Percentiles rank a stretch among this genome's conserved stretches.
Evolutionary conservation across 2,888 invertebrate genomes (phyloP).

Genomic region (Cacoxenus indagator): DNA sequence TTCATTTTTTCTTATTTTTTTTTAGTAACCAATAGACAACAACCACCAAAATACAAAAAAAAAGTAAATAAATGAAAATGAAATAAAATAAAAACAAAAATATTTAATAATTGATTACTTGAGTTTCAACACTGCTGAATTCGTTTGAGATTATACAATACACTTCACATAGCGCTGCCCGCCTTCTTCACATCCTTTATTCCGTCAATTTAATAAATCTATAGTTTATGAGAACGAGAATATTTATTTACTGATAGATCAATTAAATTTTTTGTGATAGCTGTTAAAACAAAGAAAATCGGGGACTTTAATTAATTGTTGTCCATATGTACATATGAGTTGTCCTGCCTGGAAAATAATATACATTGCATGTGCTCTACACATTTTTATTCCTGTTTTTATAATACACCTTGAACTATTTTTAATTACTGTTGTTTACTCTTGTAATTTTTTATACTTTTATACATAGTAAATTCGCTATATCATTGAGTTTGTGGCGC

Average conservation of each 20-base stretch:
- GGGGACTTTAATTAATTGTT: too few species aligned
- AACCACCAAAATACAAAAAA: conserved; percentile 2
- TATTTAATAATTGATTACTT: conserved; percentile 1
- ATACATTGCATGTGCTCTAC: conserved; percentile 25
- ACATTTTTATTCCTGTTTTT: conserved; percentile 26
- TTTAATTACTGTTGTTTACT: conserved; percentile 54
- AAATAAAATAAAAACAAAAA: not conserved
- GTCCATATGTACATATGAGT: conserved; percentile 43
- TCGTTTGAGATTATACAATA: too few species aligned
- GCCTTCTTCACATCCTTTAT: too few species aligned
- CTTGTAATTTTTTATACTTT: not conserved
- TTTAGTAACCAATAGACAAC: conserved; percentile 9
- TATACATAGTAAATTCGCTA: not conserved
- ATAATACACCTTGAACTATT: conserved; percentile 54
- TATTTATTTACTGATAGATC: too few species aligned
- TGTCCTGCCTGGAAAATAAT: conserved; percentile 5
- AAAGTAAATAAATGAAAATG: conserved; percentile 9
- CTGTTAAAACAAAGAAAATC: too few species aligned
- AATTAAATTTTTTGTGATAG: too few species aligned
- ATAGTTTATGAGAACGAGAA: too few species aligned
- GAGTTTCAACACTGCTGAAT: not conserved
- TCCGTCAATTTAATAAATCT: too few species aligned
- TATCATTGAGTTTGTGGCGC: not conserved
- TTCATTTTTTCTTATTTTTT: not conserved
- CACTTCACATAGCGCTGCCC: too few species aligned